Evolutionary conservation across 1,140 invertebrate species (phyloP).

Genomic region (Ylistrum balloti): DNA sequence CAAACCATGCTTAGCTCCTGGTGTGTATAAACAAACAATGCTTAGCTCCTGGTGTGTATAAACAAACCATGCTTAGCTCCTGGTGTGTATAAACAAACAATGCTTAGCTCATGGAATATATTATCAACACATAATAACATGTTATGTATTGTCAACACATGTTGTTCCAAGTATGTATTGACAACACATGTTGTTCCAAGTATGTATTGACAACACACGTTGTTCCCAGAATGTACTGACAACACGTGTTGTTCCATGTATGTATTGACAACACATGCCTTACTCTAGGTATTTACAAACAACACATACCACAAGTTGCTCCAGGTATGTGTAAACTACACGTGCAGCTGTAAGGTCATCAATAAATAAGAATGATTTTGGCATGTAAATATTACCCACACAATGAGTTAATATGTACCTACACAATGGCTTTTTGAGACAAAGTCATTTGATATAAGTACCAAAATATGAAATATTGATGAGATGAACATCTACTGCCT

Average conservation of each 20-base stretch:
- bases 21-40: no score
- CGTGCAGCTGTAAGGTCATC: not conserved
- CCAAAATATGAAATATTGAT: not conserved
- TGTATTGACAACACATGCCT: not conserved
- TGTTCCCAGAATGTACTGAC: no score
- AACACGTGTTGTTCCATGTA: no score
- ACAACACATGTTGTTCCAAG: not conserved
- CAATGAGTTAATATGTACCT: no score
- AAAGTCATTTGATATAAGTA: not conserved
- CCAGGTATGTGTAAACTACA: no score
- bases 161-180: not conserved
- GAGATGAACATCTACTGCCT: not conserved
- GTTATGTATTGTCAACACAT: no score
- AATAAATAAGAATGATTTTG: no score
- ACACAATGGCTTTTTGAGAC: no score
- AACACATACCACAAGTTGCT: not conserved
- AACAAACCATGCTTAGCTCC: no score
- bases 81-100: not conserved
- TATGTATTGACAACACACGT: no score
- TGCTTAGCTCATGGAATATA: not conserved
- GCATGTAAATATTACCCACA: no score
- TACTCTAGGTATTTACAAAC: not conserved
- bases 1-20: not conserved
- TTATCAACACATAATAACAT: not conserved
- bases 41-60: no score